These are phyloP conservation scores for Colostygia pectinataria DNA, from an alignment of 2,888 invertebrate species.

Conservation along the genomic window DNA sequence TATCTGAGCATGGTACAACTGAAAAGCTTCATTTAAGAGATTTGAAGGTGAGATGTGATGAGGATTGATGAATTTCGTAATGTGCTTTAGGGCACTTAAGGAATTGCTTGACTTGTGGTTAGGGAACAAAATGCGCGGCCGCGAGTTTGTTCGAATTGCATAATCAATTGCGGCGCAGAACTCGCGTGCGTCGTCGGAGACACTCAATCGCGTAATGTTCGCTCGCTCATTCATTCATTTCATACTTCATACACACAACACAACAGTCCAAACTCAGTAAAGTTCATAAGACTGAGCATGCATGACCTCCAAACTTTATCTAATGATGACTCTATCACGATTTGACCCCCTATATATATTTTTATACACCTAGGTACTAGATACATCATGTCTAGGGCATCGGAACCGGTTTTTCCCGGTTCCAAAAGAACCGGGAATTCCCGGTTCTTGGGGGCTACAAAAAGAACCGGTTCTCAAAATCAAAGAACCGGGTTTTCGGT, in stretches of 20 bases:
- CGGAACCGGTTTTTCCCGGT: no score
- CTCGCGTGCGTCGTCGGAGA: slow-evolving; percentile 67
- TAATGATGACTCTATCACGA: slow-evolving; percentile 23
- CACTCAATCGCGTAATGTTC: slow-evolving; percentile 68
- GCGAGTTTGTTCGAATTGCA: slow-evolving; percentile 48
- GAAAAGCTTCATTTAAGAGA: slow-evolving; percentile 60
- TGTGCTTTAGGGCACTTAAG: no score
- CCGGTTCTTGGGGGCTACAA: no score
- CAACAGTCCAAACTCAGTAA: slow-evolving; percentile 32
- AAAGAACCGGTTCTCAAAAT: no score
- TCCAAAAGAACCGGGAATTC: no score
- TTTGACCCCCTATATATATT: no score
- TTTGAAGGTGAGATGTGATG: slow-evolving; percentile 59
- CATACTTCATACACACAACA: slow-evolving; percentile 1
- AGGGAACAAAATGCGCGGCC: slow-evolving; percentile 46
- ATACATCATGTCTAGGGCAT: no score
- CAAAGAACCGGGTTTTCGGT: no score
- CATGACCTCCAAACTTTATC: slow-evolving; percentile 51
- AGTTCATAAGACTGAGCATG: slow-evolving; percentile 31
- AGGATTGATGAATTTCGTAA: slow-evolving; percentile 66
- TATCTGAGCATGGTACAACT: slow-evolving; percentile 54
- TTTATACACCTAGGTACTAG: no score
- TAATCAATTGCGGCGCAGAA: slow-evolving; percentile 47
- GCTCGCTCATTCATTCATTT: slow-evolving; percentile 14
- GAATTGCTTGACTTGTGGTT: slow-evolving; percentile 47